Conservation (phyloP, 92 coral and sea anemone species). For the Plumapathes pennacea region DNA sequence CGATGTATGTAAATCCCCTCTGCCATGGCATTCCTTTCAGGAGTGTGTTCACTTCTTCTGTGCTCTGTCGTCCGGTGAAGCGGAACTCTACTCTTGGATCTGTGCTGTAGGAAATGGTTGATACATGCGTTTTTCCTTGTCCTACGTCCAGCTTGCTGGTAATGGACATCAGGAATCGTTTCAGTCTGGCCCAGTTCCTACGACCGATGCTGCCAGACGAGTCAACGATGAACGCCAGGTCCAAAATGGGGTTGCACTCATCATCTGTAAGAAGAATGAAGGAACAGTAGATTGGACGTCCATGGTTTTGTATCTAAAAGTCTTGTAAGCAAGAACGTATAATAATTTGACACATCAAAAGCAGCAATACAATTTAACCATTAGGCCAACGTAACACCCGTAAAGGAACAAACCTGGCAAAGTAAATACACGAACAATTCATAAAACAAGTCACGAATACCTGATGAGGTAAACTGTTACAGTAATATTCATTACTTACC, state of each 20-base stretch:
- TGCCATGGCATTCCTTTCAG: slow-evolving; percentile 30
- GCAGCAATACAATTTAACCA: no score
- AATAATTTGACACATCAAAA: no score
- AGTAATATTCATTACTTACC: no score
- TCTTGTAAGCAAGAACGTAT: no score
- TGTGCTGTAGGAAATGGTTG: slow-evolving; percentile 60
- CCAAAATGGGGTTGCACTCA: slow-evolving; percentile 50
- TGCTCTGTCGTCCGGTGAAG: slow-evolving; percentile 32
- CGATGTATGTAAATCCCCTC: slow-evolving; percentile 35
- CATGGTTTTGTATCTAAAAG: no score
- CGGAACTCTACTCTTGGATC: slow-evolving; percentile 35
- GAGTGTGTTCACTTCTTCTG: background rate
- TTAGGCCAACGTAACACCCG: no score
- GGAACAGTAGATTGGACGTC: no score
- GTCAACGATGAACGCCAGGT: slow-evolving; percentile 65
- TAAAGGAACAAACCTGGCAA: no score
- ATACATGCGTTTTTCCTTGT: slow-evolving; percentile 52
- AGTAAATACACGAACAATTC: no score
- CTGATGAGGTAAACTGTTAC: no score
- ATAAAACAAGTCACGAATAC: no score
- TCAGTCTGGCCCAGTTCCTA: slow-evolving; percentile 53
- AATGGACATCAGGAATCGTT: slow-evolving; percentile 49
- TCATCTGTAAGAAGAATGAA: background rate
- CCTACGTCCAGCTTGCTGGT: slow-evolving; percentile 56
- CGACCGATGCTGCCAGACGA: slow-evolving; percentile 79